These are phyloP conservation scores for Dysdera silvatica DNA, from an alignment of 1,140 invertebrate species.

Conservation along the genomic window DNA sequence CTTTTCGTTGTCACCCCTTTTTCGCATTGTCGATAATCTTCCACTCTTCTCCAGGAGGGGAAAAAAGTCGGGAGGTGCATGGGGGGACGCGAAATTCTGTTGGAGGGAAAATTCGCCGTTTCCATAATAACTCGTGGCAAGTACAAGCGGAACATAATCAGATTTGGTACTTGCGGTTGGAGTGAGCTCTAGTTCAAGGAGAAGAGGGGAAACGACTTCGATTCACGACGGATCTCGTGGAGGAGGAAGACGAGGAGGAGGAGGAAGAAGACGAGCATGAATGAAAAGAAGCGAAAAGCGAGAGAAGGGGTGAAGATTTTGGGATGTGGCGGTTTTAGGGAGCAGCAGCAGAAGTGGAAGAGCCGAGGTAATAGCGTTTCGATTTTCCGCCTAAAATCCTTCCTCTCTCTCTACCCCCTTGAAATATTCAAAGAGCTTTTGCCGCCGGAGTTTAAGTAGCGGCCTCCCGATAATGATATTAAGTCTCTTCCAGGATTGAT, in stretches of 20 bases:
- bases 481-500: constrained; percentile 26
- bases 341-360: neutral
- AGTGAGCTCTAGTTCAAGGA: no score
- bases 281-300: neutral
- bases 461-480: constrained; percentile 28
- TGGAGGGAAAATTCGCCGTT: constrained; percentile 16
- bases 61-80: no score
- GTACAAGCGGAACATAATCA: constrained; percentile 14
- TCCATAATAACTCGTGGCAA: constrained; percentile 14
- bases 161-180: constrained; percentile 7
- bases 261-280: neutral
- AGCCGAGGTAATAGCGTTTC: constrained; percentile 24
- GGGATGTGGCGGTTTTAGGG: neutral
- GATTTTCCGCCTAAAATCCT: constrained; percentile 22
- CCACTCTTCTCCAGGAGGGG: no score
- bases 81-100: no score
- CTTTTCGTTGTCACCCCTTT: no score
- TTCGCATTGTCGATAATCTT: no score
- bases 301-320: neutral
- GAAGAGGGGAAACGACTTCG: no score
- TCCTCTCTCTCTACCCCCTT: constrained; percentile 7
- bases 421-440: constrained; percentile 27
- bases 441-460: constrained; percentile 26
- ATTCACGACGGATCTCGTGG: no score
- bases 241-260: no score